Conservation (phyloP, 2,113 vertebrate species). For the Sebastes schlegelii region DNA sequence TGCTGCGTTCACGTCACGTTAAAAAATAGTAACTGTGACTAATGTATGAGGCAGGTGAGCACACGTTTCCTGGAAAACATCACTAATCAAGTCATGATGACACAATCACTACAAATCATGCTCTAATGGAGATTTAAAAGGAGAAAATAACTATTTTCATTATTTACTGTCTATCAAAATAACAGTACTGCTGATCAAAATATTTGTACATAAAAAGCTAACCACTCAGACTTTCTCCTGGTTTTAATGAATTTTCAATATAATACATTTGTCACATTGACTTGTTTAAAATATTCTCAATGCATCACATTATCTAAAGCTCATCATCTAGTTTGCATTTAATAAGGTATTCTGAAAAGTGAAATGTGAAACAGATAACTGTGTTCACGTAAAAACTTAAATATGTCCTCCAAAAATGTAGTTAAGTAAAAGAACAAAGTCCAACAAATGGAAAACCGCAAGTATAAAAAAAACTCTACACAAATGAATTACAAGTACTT, state of each 20-base stretch:
- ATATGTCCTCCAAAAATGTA: background rate
- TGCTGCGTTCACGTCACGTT: background rate
- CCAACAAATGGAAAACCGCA: background rate
- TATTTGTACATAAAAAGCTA: background rate
- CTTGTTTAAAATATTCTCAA: background rate
- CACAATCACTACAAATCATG: background rate
- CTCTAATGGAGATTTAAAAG: background rate
- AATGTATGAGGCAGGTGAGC: background rate
- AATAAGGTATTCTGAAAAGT: background rate
- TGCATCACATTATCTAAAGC: background rate
- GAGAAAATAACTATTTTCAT: no score
- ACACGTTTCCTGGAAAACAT: background rate
- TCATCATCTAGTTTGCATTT: background rate
- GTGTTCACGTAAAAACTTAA: background rate
- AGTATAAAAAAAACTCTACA: background rate
- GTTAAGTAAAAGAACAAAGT: background rate
- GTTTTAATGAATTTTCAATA: background rate
- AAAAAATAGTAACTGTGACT: background rate
- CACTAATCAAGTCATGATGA: background rate
- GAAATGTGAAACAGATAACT: background rate
- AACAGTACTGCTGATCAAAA: background rate
- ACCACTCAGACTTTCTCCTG: background rate
- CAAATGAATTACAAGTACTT: background rate
- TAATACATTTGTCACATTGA: background rate
- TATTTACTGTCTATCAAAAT: background rate